Evolutionary conservation across 2,888 invertebrate species (phyloP).

Genomic region (Tiliacea citrago): DNA sequence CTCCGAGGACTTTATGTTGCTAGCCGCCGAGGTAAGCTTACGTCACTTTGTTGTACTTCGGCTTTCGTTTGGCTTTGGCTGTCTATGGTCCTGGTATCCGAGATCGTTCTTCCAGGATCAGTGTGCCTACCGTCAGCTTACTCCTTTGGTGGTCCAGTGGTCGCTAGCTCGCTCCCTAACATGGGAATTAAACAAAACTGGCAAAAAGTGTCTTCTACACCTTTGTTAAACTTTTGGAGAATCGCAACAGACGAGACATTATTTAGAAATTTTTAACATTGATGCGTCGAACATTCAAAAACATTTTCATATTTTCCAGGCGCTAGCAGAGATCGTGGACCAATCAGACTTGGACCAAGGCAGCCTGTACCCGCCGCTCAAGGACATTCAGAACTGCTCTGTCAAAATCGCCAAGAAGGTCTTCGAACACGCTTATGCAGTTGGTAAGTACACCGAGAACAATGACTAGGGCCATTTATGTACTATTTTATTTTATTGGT

Average conservation of each 20-base stretch:
- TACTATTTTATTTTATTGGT: neutral
- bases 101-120: neutral
- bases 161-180: too few relatives aligned
- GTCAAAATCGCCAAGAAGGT: slow-evolving; percentile 95
- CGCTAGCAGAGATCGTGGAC: slow-evolving; percentile 95
- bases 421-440: slow-evolving; percentile 95
- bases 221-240: neutral
- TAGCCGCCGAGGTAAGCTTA: slow-evolving; percentile 94
- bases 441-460: slow-evolving; percentile 86
- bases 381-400: slow-evolving; percentile 96
- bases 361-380: slow-evolving; percentile 97
- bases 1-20: slow-evolving; percentile 97
- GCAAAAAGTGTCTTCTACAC: neutral
- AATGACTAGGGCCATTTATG: too few relatives aligned
- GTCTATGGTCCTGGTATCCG: neutral
- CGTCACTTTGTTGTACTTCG: neutral
- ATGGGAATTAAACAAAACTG: neutral
- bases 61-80: neutral
- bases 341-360: slow-evolving; percentile 95
- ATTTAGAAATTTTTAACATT: neutral
- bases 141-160: neutral
- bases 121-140: neutral
- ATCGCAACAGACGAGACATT: neutral
- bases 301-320: slow-evolving; percentile 81
- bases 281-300: neutral